Evolutionary conservation across 2,888 invertebrate genomes (phyloP), one percentile per base, ranked within the genome.

Genomic region (Dryobotodes eremita): DNA sequence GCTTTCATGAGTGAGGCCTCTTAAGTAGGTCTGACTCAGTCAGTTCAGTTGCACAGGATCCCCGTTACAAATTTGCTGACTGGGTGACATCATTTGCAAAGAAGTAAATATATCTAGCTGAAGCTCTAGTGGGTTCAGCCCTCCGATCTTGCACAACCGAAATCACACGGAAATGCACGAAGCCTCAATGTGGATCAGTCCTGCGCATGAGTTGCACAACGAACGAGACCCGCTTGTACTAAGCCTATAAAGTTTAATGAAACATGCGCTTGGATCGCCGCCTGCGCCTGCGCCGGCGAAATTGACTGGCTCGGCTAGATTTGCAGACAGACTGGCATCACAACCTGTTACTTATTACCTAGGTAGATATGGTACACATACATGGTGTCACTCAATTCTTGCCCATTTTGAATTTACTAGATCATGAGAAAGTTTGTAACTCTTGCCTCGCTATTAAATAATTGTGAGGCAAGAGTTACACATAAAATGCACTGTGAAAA

Each of bases 281-380:
- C 26, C 11, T 59, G 68, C 59, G 48, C 66, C 26, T 11, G 71
- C 50, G 48, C 74, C 62, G 23, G 4, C 69, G 69, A 26, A 15
- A 15, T n/a, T 26, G 26, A 13, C 48, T 53, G 48, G 59, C 57
- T n/a, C 62, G 66, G 42, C 72, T 76, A 57, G 83, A 70, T 85
- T 75, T 75, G 46, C 71, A 86, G 86, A 83, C 84, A 71, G 46
- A 7, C 79, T 50, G 83, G 83, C 79, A 75, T 70, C 83, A 17
- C 71, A 53, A 65, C 68, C 73, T 68, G 81, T 61, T 62, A 46
- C 74, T 42, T 55, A 36, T 4, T 20, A 83, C 23, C 7, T 53
- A 77, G 13, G 15, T 57, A 15, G 15, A 59, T 36, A 8, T 26
- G 55, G 46, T 48, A 55, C 46, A 57, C 11, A 20, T 1, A 64